These are phyloP conservation scores for Pantelozetes paolii DNA, from an alignment of 2,888 invertebrate genomes.

Conservation along the genomic window DNA sequence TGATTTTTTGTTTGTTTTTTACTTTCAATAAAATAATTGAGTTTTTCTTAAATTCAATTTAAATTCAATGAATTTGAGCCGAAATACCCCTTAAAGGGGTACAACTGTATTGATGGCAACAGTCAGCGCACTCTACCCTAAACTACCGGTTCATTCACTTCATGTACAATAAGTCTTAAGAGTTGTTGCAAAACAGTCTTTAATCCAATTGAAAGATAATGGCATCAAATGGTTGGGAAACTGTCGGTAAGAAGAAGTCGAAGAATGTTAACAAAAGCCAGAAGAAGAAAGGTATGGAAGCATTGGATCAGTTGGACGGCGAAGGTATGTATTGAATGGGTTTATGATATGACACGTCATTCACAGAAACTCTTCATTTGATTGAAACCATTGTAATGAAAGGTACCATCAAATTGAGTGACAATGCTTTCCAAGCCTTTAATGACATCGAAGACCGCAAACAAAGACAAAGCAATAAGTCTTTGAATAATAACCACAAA, in stretches of 20 bases:
- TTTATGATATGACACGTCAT: slow-evolving; percentile 27
- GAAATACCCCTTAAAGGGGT: neutral
- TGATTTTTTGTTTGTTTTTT: no score
- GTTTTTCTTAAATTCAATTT: no score
- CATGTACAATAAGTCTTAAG: neutral
- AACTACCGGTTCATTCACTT: slow-evolving; percentile 16
- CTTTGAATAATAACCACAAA: neutral
- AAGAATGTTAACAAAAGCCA: neutral
- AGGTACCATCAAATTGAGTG: slow-evolving; percentile 44
- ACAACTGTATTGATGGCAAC: neutral
- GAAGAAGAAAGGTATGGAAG: neutral
- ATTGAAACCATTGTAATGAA: neutral
- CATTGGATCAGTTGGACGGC: neutral
- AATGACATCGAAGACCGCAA: slow-evolving; percentile 42
- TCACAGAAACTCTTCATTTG: no score
- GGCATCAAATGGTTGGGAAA: slow-evolving; percentile 34
- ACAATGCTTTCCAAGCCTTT: slow-evolving; percentile 43
- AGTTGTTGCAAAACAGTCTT: neutral
- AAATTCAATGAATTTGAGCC: no score
- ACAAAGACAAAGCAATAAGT: slow-evolving; percentile 38
- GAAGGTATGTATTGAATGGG: slow-evolving; percentile 7
- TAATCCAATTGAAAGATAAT: neutral
- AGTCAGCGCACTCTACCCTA: neutral
- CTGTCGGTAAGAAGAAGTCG: neutral
- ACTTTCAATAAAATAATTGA: no score